Evolutionary conservation across 2,888 invertebrate species (phyloP), one percentile per base, ranked within the genome.

Genomic region (Cistogaster globosa): DNA sequence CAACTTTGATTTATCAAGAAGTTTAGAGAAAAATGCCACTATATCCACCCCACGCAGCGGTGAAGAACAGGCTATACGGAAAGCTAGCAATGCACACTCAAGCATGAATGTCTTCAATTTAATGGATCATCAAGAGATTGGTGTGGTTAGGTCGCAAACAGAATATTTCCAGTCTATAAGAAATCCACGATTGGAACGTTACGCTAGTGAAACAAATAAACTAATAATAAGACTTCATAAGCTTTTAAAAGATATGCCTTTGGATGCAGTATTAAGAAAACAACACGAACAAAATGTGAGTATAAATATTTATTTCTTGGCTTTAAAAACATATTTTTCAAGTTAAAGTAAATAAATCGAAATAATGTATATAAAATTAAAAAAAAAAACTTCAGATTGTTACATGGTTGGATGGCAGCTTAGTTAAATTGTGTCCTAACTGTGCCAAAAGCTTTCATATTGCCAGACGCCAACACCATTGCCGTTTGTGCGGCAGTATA

Each of bases 191-290:
- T 93, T 98, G 82, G 98, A 99, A 92, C 95, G 97, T 88, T 97
- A 97, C 91, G 97, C 98, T 0, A 96, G 97, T 12, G 98, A 99
- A 93, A 99, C 98, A 1, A 99, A 99, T 92, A 98, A 98, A 92
- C 93, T 99, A 77, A 94, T 99, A 68, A 98, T 99, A 90, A 94
- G 99, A 88, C 93, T 99, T 88, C 98, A 98, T 92, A 97, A 98
- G 91, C 93, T 99, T 82, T 94, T 99, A 48, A 95, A 95, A 88
- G 96, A 97, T 91, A 94, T 96, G 92, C 97, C 98, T 7, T 92
- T 93, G 87, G 96, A 96, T 89, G 94, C 95, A 16, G 93, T 94
- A 71, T 95, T 95, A 90, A 94, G 96, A 87, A 96, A 96, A 93
- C 95, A 96, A 89, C 94, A 95, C 91, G 96, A 96, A 90, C 95